These are phyloP conservation scores for Sepioteuthis lessoniana DNA, from an alignment of 2,888 invertebrate genomes.

Conservation along the genomic window DNA sequence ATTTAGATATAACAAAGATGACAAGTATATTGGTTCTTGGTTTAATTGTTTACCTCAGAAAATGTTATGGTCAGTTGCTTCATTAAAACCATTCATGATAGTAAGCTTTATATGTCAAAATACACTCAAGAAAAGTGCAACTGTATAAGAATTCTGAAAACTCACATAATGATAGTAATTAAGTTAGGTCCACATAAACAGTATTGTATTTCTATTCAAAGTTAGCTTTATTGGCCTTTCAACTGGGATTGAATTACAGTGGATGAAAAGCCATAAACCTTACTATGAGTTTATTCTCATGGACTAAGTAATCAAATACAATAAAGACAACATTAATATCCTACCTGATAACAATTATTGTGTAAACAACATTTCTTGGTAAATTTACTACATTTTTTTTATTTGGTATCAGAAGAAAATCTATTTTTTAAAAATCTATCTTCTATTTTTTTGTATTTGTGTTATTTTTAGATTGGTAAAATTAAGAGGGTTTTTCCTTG, in stretches of 20 bases:
- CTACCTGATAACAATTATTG: too few species aligned
- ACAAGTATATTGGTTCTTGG: neutral
- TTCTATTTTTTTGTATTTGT: too few species aligned
- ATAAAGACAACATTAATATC: neutral
- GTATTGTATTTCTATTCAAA: neutral
- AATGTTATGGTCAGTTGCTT: neutral
- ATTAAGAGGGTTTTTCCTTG: too few species aligned
- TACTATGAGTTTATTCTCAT: neutral
- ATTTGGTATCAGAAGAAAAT: too few species aligned
- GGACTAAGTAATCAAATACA: neutral
- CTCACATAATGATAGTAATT: neutral
- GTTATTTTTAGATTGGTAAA: too few species aligned
- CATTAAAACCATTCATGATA: neutral
- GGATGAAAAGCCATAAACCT: neutral
- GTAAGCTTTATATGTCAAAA: neutral
- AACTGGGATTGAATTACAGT: neutral
- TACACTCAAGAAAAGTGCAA: neutral
- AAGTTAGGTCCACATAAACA: neutral
- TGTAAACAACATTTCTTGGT: too few species aligned
- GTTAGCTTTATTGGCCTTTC: neutral
- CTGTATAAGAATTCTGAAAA: neutral
- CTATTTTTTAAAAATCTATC: too few species aligned
- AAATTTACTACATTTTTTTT: too few species aligned
- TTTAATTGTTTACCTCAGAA: neutral
- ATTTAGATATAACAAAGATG: neutral